Percentiles rank a stretch among this genome's conserved stretches.
Evolutionary conservation across 35 echinoderm and acorn worm genomes (phyloP).

Genomic region (Chiridota heheva): DNA sequence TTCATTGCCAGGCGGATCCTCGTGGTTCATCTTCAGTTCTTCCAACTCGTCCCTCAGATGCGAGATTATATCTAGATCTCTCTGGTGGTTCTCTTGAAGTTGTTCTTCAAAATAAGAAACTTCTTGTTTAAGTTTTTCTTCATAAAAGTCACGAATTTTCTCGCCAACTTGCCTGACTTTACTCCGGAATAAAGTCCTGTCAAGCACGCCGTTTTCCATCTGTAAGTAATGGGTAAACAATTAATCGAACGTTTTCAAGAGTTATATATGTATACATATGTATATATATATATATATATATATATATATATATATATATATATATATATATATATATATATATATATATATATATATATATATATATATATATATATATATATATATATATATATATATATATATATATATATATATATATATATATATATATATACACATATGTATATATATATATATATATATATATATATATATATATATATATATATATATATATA

Average conservation of each 20-base stretch:
- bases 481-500: too few species aligned
- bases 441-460: too few species aligned
- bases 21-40: neutral
- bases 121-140: conserved; percentile 75
- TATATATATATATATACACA: too few species aligned
- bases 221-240: neutral
- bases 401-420: too few species aligned
- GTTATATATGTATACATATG: too few species aligned
- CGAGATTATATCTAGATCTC: conserved; percentile 44
- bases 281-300: neutral
- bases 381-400: too few species aligned
- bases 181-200: conserved; percentile 52
- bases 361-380: too few species aligned
- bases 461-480: too few species aligned
- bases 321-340: neutral
- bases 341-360: neutral
- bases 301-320: neutral
- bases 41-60: conserved; percentile 46
- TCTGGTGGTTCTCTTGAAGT: conserved; percentile 62
- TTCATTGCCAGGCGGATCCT: neutral
- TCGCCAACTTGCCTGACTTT: conserved; percentile 61
- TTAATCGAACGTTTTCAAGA: neutral
- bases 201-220: conserved; percentile 29
- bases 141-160: conserved; percentile 68
- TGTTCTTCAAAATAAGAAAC: conserved; percentile 82